Percentiles rank a stretch among this genome's conserved stretches.
Evolutionary conservation across 2,797 vertebrate genomes (phyloP).

Genomic region (Pipistrellus nathusii): DNA sequence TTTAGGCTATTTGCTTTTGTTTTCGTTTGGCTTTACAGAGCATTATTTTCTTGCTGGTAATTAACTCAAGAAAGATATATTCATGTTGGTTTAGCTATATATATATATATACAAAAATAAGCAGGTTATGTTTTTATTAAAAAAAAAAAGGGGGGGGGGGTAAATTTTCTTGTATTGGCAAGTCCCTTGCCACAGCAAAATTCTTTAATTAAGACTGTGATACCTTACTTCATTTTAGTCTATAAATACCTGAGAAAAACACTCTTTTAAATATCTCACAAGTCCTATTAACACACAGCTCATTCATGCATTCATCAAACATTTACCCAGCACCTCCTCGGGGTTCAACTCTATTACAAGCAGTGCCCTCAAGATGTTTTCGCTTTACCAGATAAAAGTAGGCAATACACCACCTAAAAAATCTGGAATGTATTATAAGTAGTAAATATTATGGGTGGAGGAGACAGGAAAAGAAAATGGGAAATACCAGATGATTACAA

Average conservation of each 20-base stretch:
- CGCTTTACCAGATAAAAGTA: background rate
- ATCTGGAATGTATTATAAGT: background rate
- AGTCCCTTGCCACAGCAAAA: background rate
- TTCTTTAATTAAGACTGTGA: background rate
- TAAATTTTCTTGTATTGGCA: slow-evolving; percentile 22
- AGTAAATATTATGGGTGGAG: background rate
- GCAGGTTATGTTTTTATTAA: background rate
- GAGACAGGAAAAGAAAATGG: background rate
- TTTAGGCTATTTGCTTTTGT: background rate
- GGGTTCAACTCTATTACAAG: background rate
- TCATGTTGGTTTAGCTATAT: background rate
- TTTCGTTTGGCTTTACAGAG: slow-evolving; percentile 39
- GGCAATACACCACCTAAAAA: background rate
- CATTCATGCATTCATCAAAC: background rate
- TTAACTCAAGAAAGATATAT: slow-evolving; percentile 47
- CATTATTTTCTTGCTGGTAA: slow-evolving; percentile 51
- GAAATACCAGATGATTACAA: background rate
- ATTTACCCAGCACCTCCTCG: background rate
- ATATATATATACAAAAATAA: background rate
- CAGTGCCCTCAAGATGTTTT: background rate
- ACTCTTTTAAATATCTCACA: background rate
- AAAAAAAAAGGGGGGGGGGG: too few species aligned
- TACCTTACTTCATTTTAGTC: background rate
- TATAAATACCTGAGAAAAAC: background rate
- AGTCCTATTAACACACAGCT: background rate